Percentiles rank a stretch among this genome's conserved stretches.
phyloP scores from a whole-genome alignment of 37 sponge, comb jelly and placozoan species.

The Tethya wilhelma region DNA sequence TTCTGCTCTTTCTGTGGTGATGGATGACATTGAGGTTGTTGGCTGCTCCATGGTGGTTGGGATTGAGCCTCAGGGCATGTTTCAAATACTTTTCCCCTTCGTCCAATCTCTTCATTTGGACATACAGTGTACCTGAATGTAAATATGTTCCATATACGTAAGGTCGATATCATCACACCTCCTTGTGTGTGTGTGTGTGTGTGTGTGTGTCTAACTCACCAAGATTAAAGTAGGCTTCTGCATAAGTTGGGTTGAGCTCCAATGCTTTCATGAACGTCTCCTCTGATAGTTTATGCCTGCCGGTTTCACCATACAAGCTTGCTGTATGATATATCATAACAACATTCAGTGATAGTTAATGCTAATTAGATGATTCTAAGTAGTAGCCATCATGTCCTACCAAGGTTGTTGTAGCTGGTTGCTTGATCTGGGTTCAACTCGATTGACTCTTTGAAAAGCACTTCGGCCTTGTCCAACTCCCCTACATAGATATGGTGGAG shows the following conservation, averaged over 20 bases:
- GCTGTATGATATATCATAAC: conserved; percentile 28
- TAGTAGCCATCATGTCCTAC: conserved; percentile 1
- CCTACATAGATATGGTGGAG: conserved; percentile 10
- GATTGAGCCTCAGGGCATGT: conserved; percentile 72
- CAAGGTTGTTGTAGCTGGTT: conserved; percentile 80
- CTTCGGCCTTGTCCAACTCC: conserved; percentile 59
- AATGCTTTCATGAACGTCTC: conserved; percentile 84
- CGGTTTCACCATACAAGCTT: conserved; percentile 80
- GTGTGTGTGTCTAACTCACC: conserved; percentile 42
- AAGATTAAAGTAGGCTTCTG: conserved; percentile 85
- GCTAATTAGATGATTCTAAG: not conserved
- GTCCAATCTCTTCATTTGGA: conserved; percentile 56
- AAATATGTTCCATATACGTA: not conserved
- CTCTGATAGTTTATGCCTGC: conserved; percentile 67
- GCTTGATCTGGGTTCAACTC: conserved; percentile 67
- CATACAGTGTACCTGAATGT: conserved; percentile 64
- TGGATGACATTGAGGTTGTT: conserved; percentile 89
- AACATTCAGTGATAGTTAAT: conserved; percentile 1
- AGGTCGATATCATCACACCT: not conserved
- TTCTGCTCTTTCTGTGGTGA: conserved; percentile 54
- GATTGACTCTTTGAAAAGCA: conserved; percentile 61
- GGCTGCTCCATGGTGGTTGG: conserved; percentile 76
- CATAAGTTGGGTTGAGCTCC: conserved; percentile 67
- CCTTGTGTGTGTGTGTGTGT: not conserved
- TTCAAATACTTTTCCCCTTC: conserved; percentile 68